Conservation (phyloP, 2,888 invertebrate species). For the Andrena flavipes region DNA sequence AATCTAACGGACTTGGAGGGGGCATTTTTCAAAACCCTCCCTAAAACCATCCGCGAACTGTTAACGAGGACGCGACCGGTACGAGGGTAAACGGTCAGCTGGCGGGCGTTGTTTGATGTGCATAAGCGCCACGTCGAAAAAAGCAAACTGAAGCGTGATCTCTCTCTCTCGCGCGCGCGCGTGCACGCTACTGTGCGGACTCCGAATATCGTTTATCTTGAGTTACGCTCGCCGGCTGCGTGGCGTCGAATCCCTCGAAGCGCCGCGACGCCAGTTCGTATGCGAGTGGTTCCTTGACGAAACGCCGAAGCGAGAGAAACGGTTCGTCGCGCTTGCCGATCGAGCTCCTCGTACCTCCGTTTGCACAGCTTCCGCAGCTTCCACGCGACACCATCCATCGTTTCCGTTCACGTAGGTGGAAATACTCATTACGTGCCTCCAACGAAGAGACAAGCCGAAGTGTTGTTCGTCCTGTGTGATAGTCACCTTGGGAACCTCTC, state of each 20-base stretch:
- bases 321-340: slow-evolving; percentile 2
- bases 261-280: slow-evolving; percentile 57
- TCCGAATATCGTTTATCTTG: slow-evolving; percentile 56
- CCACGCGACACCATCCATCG: neutral
- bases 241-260: slow-evolving; percentile 43
- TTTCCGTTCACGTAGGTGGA: slow-evolving; percentile 1
- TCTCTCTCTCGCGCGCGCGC: slow-evolving; percentile 42
- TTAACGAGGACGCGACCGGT: too few relatives aligned
- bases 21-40: too few relatives aligned
- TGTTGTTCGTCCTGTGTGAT: slow-evolving; percentile 1
- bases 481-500: neutral
- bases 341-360: neutral
- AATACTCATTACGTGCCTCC: neutral
- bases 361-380: neutral
- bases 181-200: slow-evolving; percentile 55
- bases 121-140: slow-evolving; percentile 25
- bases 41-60: too few relatives aligned
- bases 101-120: slow-evolving; percentile 16
- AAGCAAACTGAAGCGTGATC: slow-evolving; percentile 37
- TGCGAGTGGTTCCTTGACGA: slow-evolving; percentile 47
- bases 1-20: too few relatives aligned
- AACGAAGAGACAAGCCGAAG: neutral
- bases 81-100: slow-evolving; percentile 30
- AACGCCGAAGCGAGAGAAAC: slow-evolving; percentile 26
- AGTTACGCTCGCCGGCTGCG: slow-evolving; percentile 63